Evolutionary conservation across 2,888 invertebrate species (phyloP).

Genomic region (Leptinotarsa juncta): DNA sequence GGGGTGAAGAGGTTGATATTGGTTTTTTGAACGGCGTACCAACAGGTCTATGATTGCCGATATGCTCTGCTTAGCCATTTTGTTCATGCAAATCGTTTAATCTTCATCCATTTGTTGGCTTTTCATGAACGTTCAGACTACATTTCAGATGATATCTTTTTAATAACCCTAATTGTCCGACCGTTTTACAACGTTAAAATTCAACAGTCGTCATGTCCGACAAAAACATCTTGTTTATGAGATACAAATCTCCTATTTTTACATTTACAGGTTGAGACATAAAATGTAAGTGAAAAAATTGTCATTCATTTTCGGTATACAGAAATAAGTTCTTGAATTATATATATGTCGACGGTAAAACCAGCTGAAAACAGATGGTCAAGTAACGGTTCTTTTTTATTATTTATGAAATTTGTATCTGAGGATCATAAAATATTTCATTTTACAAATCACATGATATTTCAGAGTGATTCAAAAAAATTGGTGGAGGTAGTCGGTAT

Average conservation of each 20-base stretch:
- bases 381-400: too few relatives aligned
- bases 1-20: too few relatives aligned
- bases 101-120: background rate
- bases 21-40: too few relatives aligned
- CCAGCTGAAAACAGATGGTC: too few relatives aligned
- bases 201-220: background rate
- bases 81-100: background rate
- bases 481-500: too few relatives aligned
- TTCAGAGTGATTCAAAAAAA: too few relatives aligned
- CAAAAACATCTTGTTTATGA: background rate
- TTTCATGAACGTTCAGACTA: background rate
- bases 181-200: background rate
- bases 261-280: slow-evolving; percentile 1
- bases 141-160: background rate
- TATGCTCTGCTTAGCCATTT: background rate
- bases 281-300: background rate
- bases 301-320: background rate
- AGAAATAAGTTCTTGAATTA: background rate
- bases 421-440: too few relatives aligned
- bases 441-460: too few relatives aligned
- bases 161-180: background rate
- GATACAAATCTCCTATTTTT: background rate
- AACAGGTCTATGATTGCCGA: background rate
- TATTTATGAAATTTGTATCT: too few relatives aligned
- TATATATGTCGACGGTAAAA: too few relatives aligned